Evolutionary conservation across 2,797 vertebrate genomes (phyloP), one percentile per base, ranked within the genome.

Genomic region (Margarornis squamiger): DNA sequence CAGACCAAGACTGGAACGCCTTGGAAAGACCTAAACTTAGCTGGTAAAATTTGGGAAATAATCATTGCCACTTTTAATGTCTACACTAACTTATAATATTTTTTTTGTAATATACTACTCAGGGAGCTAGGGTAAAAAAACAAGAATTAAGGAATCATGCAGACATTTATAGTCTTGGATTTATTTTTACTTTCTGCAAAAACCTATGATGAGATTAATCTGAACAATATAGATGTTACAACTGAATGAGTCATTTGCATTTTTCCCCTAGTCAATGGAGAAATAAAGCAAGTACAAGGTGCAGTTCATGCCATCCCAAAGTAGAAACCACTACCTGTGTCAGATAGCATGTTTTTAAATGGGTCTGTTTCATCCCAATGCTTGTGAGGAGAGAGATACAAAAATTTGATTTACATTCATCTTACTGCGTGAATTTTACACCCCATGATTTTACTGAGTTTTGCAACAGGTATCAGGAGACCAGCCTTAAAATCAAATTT

Each of bases 1-100:
- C 17, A 52, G 43, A n/a, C 1, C 65, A 59, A 62, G 52, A 59
- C 36, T 20, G 5, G 10, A 63, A 2, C 0, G 0, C 39, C 39
- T 91, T 72, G 51, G 68, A 84, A 95, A 84, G 23, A 74, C 2
- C 14, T 11, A 36, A 39, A 24, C 10, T 80, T 12, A 86, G 21
- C 14, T 68, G 19, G 13, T 30, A 49, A 93, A 77, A 77, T 32
- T 4, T 83, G 18, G 19, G 34, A 90, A 88, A 68, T 12, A 71
- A 45, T 46, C 14, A 63, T 86, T 93, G 11, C 10, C 4, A 67
- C 2, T 79, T 66, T 26, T 52, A 77, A 55, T 19, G 7, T 32
- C 23, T 67, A 62, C 78, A 54, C 4, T 51, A 79, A 57, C 20
- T 3, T 51, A 12, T 62, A 52, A 51, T 51, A 43, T 46, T 29